Conservation (phyloP, 2,888 invertebrate genomes). For the Tiliacea citrago region DNA sequence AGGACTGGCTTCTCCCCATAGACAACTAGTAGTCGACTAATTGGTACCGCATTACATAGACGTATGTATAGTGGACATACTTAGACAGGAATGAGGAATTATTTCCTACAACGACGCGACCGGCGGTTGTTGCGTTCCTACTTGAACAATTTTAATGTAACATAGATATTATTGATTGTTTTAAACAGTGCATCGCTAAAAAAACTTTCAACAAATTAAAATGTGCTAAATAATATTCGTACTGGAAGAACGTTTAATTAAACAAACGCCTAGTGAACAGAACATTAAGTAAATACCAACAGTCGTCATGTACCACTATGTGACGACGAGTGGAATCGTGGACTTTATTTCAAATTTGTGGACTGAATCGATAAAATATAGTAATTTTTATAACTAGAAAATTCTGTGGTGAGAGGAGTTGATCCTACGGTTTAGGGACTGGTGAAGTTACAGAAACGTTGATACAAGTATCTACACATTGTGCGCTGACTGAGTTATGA, state of each 20-base stretch:
- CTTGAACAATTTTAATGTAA: slow-evolving; percentile 87
- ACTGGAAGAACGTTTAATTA: slow-evolving; percentile 88
- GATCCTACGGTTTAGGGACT: slow-evolving; percentile 85
- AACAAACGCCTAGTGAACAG: slow-evolving; percentile 89
- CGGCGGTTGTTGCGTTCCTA: slow-evolving; percentile 81
- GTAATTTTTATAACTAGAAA: slow-evolving; percentile 90
- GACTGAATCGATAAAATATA: slow-evolving; percentile 88
- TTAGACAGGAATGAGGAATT: slow-evolving; percentile 76
- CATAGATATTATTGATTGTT: slow-evolving; percentile 87
- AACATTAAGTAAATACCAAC: slow-evolving; percentile 83
- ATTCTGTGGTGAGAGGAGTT: slow-evolving; percentile 90
- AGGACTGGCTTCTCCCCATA: slow-evolving; percentile 90
- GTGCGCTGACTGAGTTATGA: slow-evolving; percentile 79
- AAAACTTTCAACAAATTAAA: slow-evolving; percentile 90
- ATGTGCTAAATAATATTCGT: slow-evolving; percentile 89
- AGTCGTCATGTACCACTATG: slow-evolving; percentile 78
- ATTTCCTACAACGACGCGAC: slow-evolving; percentile 76
- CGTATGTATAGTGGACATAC: slow-evolving; percentile 77
- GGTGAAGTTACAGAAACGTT: slow-evolving; percentile 80
- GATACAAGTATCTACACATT: slow-evolving; percentile 77
- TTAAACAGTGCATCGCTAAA: slow-evolving; percentile 89
- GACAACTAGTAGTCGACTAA: slow-evolving; percentile 87
- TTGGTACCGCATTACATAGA: slow-evolving; percentile 86
- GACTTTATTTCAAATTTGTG: slow-evolving; percentile 90
- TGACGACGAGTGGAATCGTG: slow-evolving; percentile 86